These are phyloP conservation scores for Otolemur crassicaudatus DNA, from an alignment of 2,797 vertebrate species.

Conservation along the genomic window DNA sequence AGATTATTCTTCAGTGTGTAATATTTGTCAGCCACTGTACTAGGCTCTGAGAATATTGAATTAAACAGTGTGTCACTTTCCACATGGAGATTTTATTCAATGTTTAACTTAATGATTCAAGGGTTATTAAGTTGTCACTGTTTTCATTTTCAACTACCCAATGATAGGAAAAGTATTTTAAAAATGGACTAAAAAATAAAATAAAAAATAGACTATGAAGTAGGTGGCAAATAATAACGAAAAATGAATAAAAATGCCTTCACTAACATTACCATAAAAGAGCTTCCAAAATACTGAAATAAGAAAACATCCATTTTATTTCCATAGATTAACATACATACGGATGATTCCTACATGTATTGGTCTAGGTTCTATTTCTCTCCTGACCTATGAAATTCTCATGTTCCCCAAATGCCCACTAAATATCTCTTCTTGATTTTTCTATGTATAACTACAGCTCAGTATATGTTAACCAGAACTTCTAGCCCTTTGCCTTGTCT, in stretches of 20 bases:
- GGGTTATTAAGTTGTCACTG: neutral
- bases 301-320: neutral
- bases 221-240: neutral
- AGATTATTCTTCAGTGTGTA: neutral
- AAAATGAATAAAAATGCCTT: neutral
- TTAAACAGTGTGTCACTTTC: neutral
- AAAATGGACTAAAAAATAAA: no score
- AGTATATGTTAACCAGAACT: neutral
- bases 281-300: neutral
- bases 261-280: neutral
- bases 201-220: neutral
- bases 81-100: neutral
- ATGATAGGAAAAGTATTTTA: neutral
- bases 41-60: neutral
- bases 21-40: neutral
- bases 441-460: neutral
- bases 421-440: neutral
- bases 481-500: neutral
- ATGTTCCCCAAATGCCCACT: neutral
- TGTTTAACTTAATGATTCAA: neutral
- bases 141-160: neutral
- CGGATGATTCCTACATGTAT: neutral
- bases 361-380: neutral
- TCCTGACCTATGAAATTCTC: neutral
- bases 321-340: neutral